Conservation (phyloP, 2,113 vertebrate species). For the Talpa occidentalis region DNA sequence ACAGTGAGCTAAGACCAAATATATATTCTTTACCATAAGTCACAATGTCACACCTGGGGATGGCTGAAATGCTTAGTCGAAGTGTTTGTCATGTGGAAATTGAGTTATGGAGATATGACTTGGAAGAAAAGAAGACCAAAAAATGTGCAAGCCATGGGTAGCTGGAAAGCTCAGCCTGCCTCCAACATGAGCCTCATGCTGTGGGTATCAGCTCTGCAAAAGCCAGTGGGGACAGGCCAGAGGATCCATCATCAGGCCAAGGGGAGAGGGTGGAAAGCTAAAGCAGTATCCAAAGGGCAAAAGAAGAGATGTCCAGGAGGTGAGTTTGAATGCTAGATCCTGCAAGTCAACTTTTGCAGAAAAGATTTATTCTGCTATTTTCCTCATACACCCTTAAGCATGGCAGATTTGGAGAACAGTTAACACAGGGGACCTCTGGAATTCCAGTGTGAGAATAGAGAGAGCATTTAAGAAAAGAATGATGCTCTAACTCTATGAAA, state of each 20-base stretch:
- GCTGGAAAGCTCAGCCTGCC: background rate
- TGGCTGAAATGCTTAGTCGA: background rate
- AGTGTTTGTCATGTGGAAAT: background rate
- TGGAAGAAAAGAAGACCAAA: background rate
- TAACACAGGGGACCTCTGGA: background rate
- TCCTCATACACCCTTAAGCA: background rate
- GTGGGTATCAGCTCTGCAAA: background rate
- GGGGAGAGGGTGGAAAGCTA: background rate
- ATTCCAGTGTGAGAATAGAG: background rate
- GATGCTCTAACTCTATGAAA: background rate
- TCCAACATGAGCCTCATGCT: background rate
- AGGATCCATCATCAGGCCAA: background rate
- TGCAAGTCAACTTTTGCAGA: background rate
- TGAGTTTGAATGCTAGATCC: background rate
- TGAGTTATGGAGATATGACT: background rate
- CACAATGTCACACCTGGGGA: background rate
- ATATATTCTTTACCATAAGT: background rate
- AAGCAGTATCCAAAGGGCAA: background rate
- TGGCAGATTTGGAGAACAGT: background rate
- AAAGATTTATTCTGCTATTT: background rate
- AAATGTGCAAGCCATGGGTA: background rate
- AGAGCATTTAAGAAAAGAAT: background rate
- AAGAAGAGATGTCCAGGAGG: background rate
- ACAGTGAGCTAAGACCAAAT: background rate
- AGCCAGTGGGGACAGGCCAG: background rate